Percentiles rank a stretch among this genome's conserved stretches.
Evolutionary conservation across 2,113 vertebrate genomes (phyloP).

Genomic region (Oxyruncus cristatus): DNA sequence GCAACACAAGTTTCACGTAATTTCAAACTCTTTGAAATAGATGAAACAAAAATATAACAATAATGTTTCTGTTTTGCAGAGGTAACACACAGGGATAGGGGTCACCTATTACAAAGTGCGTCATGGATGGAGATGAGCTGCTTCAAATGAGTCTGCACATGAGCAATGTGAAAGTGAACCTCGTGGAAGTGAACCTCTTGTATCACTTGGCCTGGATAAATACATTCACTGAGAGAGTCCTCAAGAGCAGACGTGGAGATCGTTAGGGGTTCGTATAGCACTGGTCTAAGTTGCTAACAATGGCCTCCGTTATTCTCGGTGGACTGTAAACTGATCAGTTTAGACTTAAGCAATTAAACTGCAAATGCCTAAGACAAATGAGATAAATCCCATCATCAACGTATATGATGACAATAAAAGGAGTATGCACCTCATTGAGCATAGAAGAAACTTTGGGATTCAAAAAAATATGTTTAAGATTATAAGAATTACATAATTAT

Average conservation of each 20-base stretch:
- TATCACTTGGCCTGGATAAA: not conserved
- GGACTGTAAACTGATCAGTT: not conserved
- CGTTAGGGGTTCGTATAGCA: not conserved
- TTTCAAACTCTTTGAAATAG: slow-evolving; percentile 1
- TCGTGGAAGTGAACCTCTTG: not conserved
- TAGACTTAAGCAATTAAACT: not conserved
- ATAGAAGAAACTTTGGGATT: not conserved
- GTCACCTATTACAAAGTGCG: not conserved
- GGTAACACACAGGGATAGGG: not conserved
- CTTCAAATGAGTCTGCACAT: not conserved
- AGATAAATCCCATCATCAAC: not conserved
- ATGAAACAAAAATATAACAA: not conserved
- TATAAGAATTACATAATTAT: not conserved
- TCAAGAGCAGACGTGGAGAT: not conserved
- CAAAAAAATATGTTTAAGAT: not conserved
- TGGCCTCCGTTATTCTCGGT: not conserved
- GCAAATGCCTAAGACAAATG: not conserved
- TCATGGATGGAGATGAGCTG: not conserved
- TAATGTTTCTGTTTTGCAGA: not conserved
- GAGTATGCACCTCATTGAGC: not conserved
- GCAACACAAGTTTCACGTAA: not conserved
- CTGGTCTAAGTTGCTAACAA: not conserved
- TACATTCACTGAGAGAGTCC: not conserved
- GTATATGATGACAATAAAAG: not conserved
- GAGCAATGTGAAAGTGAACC: not conserved